Evolutionary conservation across 2,113 vertebrate species (phyloP).

Genomic region (Dipodomys spectabilis): DNA sequence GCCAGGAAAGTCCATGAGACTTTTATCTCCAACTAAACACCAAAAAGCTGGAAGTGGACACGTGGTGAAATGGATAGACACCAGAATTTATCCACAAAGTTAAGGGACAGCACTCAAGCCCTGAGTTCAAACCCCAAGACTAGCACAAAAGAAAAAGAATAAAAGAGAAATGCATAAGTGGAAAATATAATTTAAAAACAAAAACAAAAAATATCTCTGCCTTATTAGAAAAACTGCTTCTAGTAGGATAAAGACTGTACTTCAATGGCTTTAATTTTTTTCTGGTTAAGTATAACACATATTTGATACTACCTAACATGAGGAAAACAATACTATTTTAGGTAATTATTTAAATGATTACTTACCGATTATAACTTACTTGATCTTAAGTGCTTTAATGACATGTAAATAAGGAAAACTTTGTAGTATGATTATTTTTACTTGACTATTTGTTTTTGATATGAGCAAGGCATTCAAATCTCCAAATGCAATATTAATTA

Average conservation of each 20-base stretch:
- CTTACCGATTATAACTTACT: neutral
- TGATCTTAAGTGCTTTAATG: neutral
- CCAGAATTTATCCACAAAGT: too few species aligned
- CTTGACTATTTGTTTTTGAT: constrained; percentile 37
- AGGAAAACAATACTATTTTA: neutral
- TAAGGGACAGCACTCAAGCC: too few species aligned
- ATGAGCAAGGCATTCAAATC: neutral
- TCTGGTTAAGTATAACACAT: neutral
- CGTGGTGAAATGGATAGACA: too few species aligned
- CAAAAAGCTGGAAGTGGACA: too few species aligned
- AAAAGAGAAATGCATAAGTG: neutral
- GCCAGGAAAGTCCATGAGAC: too few species aligned
- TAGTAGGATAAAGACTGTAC: neutral
- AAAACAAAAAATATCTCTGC: neutral
- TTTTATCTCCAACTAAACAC: too few species aligned
- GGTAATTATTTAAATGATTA: neutral
- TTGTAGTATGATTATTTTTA: neutral
- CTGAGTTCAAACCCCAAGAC: too few species aligned
- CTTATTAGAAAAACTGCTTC: neutral
- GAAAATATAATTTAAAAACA: neutral
- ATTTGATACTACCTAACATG: too few species aligned
- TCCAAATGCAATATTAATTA: constrained; percentile 4
- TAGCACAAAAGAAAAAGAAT: neutral
- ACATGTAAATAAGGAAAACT: neutral
- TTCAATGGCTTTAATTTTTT: neutral